These are phyloP conservation scores for Augochlora pura DNA, from an alignment of 1,140 invertebrate genomes.

Conservation along the genomic window DNA sequence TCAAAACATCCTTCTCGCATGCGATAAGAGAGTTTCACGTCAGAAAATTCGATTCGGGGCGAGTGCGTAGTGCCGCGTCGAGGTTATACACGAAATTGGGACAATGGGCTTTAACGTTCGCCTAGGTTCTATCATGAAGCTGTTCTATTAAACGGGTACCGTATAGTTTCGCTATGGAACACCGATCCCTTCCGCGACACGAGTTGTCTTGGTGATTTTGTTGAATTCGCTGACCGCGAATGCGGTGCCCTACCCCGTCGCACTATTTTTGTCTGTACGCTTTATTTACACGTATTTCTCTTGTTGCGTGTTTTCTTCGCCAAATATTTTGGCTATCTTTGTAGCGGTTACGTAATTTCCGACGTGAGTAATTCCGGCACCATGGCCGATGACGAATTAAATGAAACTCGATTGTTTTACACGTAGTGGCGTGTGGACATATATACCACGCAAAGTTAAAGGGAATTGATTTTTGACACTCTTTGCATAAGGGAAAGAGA, in stretches of 20 bases:
- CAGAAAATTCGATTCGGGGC: constrained; percentile 37
- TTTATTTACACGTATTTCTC: constrained; percentile 65
- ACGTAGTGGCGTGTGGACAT: constrained; percentile 37
- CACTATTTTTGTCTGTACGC: constrained; percentile 70
- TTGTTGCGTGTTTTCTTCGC: constrained; percentile 66
- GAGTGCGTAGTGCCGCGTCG: constrained; percentile 37
- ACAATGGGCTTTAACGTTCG: constrained; percentile 34
- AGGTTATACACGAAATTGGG: constrained; percentile 58
- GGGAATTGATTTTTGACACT: constrained; percentile 54
- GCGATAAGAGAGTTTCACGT: constrained; percentile 54
- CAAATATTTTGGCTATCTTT: constrained; percentile 70
- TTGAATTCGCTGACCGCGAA: constrained; percentile 50
- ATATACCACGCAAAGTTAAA: constrained; percentile 40
- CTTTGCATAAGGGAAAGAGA: constrained; percentile 15
- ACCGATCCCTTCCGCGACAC: constrained; percentile 33
- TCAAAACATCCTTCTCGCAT: constrained; percentile 48
- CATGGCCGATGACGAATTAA: constrained; percentile 57
- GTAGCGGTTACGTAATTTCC: constrained; percentile 71
- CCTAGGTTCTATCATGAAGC: constrained; percentile 15
- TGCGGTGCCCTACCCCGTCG: constrained; percentile 59
- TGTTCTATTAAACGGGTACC: constrained; percentile 15
- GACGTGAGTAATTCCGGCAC: constrained; percentile 54
- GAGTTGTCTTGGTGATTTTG: constrained; percentile 49
- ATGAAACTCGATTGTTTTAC: constrained; percentile 56
- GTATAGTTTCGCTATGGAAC: constrained; percentile 26